Base-by-base conservation (phyloP, 2,888 invertebrate genomes). In the Calameuta idolon region DNA sequence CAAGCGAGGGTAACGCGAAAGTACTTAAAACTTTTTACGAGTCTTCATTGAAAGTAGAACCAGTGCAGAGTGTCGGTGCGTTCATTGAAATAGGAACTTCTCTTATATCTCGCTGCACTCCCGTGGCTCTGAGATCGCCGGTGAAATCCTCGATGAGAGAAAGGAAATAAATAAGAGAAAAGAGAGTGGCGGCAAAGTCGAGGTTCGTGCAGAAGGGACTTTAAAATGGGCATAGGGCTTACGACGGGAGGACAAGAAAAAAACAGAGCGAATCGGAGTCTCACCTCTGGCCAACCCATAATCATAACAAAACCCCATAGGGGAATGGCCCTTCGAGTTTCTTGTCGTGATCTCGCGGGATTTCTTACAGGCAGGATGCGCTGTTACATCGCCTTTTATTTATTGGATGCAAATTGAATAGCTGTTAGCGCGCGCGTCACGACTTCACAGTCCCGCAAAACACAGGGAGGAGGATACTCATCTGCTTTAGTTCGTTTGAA, bases 1-100 rank as follows among this genome's bases (percentile, higher is more conserved):
- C 31, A 31, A 34, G 31, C 9, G 71, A 23, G 12, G 71, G 33
- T 71, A 71, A 71, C 9, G 71, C 71, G 31, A 71, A 31, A 83
- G 86, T 85, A 84, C 86, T 86, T 85, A 82, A 86, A 89, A 88
- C 83, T 89, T 89, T 88, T 89, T 89, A 88, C 85, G 83, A 81
- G 81, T 79, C 80, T 84, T 87, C 85, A 86, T 87, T 88, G 88
- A 86, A 88, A 87, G 84, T 83, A 81, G 85, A 83, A 84, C 82
- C 81, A 80, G 77, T 69, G 79, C 76, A 12, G 71, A 31, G 71
- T 34, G 33, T 31, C 33, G 33, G 71, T 33, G 71, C 33, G 71
- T 71, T 71, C 71, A 31, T 71, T 71, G 31, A 71, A 71, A 71
- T 31, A 33, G 71, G 71, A 55, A 55, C 55, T 55, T 55, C 55